Conservation (phyloP, 2,113 vertebrate species). For the Cacatua alba region DNA sequence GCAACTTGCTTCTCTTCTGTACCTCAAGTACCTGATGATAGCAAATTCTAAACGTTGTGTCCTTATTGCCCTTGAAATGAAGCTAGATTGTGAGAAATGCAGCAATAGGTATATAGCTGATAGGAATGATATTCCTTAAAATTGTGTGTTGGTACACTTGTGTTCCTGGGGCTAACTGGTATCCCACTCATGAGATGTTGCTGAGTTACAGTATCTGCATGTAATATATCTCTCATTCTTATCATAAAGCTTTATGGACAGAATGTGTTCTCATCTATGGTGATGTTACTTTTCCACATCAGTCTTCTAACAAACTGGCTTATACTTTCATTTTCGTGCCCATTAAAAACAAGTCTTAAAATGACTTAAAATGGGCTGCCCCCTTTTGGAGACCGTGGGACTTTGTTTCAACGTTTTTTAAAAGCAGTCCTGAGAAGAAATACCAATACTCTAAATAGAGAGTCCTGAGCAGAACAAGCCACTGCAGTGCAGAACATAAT, state of each 20-base stretch:
- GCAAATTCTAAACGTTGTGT: not conserved
- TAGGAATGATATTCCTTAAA: not conserved
- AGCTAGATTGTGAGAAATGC: not conserved
- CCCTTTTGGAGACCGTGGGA: not conserved
- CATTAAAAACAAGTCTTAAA: not conserved
- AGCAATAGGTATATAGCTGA: not conserved
- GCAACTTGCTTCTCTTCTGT: not conserved
- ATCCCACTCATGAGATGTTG: not conserved
- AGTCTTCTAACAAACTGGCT: not conserved
- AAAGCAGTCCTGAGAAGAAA: not conserved
- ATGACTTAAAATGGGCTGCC: not conserved
- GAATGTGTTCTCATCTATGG: not conserved
- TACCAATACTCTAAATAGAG: not conserved
- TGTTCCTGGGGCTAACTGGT: not conserved
- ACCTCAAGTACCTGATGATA: not conserved
- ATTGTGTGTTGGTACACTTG: not conserved
- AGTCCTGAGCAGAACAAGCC: slow-evolving; percentile 19
- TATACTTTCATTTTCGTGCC: not conserved
- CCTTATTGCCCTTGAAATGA: not conserved
- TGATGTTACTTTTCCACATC: not conserved
- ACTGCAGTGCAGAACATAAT: slow-evolving; percentile 62
- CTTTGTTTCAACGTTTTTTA: not conserved
- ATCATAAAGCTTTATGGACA: not conserved
- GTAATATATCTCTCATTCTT: not conserved
- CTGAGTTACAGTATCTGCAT: not conserved